A percentile compares a stretch with the other conserved stretches of the same genome.
phyloP scores from a whole-genome alignment of 1,140 invertebrate species.

The Zaprionus camerounensis region DNA sequence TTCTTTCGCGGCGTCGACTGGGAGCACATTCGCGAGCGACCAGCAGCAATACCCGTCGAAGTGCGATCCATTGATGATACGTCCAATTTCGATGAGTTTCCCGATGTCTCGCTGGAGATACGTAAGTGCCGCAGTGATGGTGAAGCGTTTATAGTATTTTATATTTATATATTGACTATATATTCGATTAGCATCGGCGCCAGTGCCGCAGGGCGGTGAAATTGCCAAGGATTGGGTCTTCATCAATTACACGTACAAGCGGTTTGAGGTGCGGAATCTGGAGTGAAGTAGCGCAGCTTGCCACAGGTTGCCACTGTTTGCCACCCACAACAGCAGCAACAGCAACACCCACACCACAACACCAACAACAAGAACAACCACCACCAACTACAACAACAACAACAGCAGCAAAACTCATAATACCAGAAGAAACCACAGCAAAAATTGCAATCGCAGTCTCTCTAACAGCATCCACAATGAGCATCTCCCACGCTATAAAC shows the following conservation, averaged over 20 bases:
- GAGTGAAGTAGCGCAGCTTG: conserved; percentile 68
- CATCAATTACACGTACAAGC: conserved; percentile 99
- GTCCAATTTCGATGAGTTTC: conserved; percentile 99
- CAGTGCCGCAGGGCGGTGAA: conserved; percentile 92
- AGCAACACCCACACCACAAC: conserved; percentile 17
- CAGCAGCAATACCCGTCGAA: conserved; percentile 98
- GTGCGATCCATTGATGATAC: conserved; percentile 98
- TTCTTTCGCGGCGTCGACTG: conserved; percentile 98
- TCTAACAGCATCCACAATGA: conserved; percentile 66
- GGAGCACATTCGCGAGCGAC: conserved; percentile 98
- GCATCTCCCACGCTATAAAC: conserved; percentile 67
- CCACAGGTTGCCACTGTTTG: conserved; percentile 70
- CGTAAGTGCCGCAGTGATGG: conserved; percentile 88
- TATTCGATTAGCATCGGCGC: conserved; percentile 89
- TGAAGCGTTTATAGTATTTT: neutral
- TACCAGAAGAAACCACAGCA: conserved; percentile 29
- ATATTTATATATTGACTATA: neutral
- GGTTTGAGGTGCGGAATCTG: conserved; percentile 92
- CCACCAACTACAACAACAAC: conserved; percentile 9
- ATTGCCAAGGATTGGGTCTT: conserved; percentile 99
- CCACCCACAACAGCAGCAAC: conserved; percentile 38
- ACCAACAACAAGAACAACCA: conserved; percentile 10
- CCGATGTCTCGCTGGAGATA: conserved; percentile 99
- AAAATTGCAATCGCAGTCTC: conserved; percentile 59
- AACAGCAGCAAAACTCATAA: conserved; percentile 15